Base-by-base conservation (phyloP, 1,140 invertebrate genomes). In the Bicyclus anynana region DNA sequence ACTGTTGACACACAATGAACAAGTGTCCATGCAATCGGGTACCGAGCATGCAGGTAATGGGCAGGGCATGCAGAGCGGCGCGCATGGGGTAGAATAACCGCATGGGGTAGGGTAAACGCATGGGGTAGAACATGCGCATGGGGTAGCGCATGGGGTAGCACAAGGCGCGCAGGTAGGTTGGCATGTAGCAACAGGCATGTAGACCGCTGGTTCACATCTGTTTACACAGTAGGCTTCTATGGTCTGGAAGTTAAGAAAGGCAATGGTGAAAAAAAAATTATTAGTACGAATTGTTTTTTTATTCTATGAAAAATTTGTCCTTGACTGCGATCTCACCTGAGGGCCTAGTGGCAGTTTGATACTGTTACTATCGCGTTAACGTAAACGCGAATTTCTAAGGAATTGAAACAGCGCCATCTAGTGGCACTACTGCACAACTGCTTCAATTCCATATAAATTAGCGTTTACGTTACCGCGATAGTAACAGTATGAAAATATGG, bases 181-280 rank as follows among this genome's bases (percentile, higher is more conserved):
- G n/a, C n/a, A n/a, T n/a, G n/a, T n/a, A n/a, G 12, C 33, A 2
- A 35, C n/a, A 12, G 33, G 13, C 4, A 38, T 38, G 16, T 5
- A 13, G 37, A 14, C 16, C 13, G 10, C 13, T 17, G 13, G 5
- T 9, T 14, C 37, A 35, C 37, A 52, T 20, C 48, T 37, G 9
- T 17, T 51, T 3, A 16, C 20, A 27, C 47, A 55, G 14, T 16
- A 61, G 0, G 52, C 18, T 2, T 37, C 29, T 42, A 60, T 44
- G 20, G 5, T 29, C 59, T 61, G 48, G 49, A 55, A 55, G 14
- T 3, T 33, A 21, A 29, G 16, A 4, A 35, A 37, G 37, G n/a
- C 10, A 3, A 33, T 7, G 9, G 10, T 7, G 10, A 2, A 29
- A 29, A 10, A 29, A 29, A 29, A 29, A 29, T 5, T 10, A 9